A percentile compares a stretch with the other conserved stretches of the same genome.
These are phyloP conservation scores for Brachyopa scutellaris DNA, from an alignment of 2,888 invertebrate species.

Conservation along the genomic window DNA sequence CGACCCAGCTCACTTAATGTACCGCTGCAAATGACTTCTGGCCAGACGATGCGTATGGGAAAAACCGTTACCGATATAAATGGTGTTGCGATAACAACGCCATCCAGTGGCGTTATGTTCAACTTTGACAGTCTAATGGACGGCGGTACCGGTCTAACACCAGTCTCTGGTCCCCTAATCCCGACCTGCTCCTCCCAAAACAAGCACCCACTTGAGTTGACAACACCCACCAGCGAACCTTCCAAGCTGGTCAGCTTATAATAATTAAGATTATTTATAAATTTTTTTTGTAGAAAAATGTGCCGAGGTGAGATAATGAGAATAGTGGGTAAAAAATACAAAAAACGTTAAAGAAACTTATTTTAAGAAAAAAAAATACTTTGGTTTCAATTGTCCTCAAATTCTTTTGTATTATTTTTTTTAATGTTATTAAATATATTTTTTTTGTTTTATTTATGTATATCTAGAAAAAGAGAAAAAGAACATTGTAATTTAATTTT, in stretches of 20 bases:
- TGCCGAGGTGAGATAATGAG: slow-evolving; percentile 17
- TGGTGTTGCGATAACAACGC: slow-evolving; percentile 93
- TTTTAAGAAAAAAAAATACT: slow-evolving; percentile 47
- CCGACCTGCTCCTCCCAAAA: slow-evolving; percentile 89
- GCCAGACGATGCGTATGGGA: slow-evolving; percentile 82
- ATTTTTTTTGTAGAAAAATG: slow-evolving; percentile 29
- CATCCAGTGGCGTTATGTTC: slow-evolving; percentile 93
- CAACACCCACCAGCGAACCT: slow-evolving; percentile 88
- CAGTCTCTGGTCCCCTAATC: slow-evolving; percentile 88
- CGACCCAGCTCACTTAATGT: slow-evolving; percentile 89
- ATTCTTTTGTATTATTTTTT: slow-evolving; percentile 74
- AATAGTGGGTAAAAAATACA: slow-evolving; percentile 29
- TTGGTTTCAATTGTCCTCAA: slow-evolving; percentile 62
- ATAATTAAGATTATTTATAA: slow-evolving; percentile 79
- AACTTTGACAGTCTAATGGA: slow-evolving; percentile 97
- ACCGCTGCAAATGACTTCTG: slow-evolving; percentile 84
- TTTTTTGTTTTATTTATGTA: slow-evolving; percentile 74
- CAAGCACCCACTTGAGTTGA: slow-evolving; percentile 87
- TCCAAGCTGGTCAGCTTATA: slow-evolving; percentile 93
- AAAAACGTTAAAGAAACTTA: slow-evolving; percentile 20
- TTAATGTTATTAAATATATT: slow-evolving; percentile 75
- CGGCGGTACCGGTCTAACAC: slow-evolving; percentile 95
- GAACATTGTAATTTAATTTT: slow-evolving; percentile 65
- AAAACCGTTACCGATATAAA: slow-evolving; percentile 85
- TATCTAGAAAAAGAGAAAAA: slow-evolving; percentile 72